These are phyloP conservation scores for Diaprepes abbreviatus DNA, from an alignment of 2,888 invertebrate genomes.

Conservation along the genomic window DNA sequence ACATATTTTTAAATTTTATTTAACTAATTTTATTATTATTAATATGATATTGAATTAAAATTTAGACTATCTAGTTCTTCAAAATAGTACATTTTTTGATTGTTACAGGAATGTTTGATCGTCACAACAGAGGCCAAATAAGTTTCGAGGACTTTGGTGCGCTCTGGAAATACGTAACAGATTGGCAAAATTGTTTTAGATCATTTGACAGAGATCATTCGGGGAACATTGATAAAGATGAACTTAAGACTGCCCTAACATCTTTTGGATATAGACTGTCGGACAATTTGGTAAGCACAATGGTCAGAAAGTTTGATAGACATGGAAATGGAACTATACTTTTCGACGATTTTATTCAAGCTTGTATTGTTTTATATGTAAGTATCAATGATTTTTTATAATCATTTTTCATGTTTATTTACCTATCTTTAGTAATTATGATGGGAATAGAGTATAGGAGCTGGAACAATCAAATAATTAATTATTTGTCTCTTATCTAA, in stretches of 20 bases:
- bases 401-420: too few species aligned
- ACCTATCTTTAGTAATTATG: too few species aligned
- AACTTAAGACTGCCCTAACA: constrained; percentile 90
- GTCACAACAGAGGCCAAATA: constrained; percentile 88
- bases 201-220: constrained; percentile 94
- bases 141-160: constrained; percentile 96
- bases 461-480: too few species aligned
- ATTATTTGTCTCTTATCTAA: too few species aligned
- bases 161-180: constrained; percentile 97
- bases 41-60: too few species aligned
- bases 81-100: constrained; percentile 20
- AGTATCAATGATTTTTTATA: too few species aligned
- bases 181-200: constrained; percentile 97
- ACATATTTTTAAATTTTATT: too few species aligned
- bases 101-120: constrained; percentile 89
- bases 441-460: too few species aligned
- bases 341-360: constrained; percentile 99
- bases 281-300: constrained; percentile 82
- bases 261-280: constrained; percentile 92
- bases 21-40: too few species aligned
- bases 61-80: too few species aligned
- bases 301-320: constrained; percentile 94
- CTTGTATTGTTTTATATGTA: constrained; percentile 93
- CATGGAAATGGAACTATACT: constrained; percentile 91
- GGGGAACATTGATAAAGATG: constrained; percentile 91